Conservation (phyloP, 2,113 vertebrate species). For the Oenanthe melanoleuca region DNA sequence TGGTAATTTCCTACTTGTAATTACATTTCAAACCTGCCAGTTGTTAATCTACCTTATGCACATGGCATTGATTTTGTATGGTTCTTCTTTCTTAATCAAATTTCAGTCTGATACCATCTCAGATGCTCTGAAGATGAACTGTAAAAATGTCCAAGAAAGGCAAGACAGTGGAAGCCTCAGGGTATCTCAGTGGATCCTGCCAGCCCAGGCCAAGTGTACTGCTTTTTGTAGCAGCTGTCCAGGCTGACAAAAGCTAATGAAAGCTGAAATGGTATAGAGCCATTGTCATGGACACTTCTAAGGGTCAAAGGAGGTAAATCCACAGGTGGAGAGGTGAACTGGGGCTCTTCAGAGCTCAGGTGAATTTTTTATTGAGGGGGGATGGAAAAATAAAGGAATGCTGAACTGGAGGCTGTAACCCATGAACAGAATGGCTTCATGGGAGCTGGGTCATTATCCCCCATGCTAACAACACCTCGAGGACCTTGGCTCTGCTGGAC, state of each 20-base stretch:
- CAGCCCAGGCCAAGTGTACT: not conserved
- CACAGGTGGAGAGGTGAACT: not conserved
- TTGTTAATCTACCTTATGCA: not conserved
- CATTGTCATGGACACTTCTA: not conserved
- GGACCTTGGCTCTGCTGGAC: not conserved
- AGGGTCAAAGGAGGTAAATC: not conserved
- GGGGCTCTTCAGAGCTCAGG: not conserved
- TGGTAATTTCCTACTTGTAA: not conserved
- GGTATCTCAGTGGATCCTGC: not conserved
- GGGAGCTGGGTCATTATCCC: not conserved
- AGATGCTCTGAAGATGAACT: not conserved
- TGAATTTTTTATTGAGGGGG: not conserved
- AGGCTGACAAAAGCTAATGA: not conserved
- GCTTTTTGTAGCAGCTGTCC: not conserved
- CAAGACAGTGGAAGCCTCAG: not conserved
- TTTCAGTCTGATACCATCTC: not conserved
- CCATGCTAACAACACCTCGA: slow-evolving; percentile 5
- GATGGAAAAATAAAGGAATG: not conserved
- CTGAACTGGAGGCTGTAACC: not conserved
- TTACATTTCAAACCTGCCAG: not conserved
- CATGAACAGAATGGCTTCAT: not conserved
- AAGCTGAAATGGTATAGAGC: not conserved
- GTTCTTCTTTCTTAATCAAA: slow-evolving; percentile 8
- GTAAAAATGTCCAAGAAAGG: not conserved
- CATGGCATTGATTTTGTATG: not conserved